Base-by-base conservation (phyloP, 2,113 vertebrate genomes). In the Litocranius walleri region DNA sequence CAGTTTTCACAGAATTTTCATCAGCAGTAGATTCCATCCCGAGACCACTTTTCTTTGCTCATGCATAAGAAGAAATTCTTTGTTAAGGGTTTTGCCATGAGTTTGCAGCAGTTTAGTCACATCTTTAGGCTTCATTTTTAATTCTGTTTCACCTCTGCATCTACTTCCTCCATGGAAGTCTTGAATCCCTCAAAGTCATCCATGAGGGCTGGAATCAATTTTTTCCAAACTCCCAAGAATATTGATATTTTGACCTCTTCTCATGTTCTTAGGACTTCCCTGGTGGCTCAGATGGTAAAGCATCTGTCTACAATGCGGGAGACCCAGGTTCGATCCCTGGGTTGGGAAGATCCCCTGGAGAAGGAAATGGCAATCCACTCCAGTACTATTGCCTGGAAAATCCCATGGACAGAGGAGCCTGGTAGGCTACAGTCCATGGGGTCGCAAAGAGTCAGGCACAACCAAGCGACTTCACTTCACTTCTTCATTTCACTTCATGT, bases 291-390 rank as follows among this genome's bases (percentile, higher is more conserved):
- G 27, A 29, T 29, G 59, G 25, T 61, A 61, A 61, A 61, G 59
- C 11, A 2, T 59, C 27, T 61, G 12, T 13, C 59, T 61, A 29
- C 27, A 29, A 3, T 29, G 2, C 0, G 11, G 59, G 27, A 61
- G 25, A 61, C 27, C 59, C 0, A 0, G 25, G 59, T 61, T 61
- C 0, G 11, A 29, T 61, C 59, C 59, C 27, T 61, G 59, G 59
- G 59, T 61, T 61, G 25, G 27, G 59, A 61, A 29, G 59, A 61
- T 29, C 25, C 27, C 59, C 27, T 61, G 59, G 27, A 61, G 59
- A 61, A 61, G 59, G 59, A 61, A 61, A 61, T 29, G 59, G 59
- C 59, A 29, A 61, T 29, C 59, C 27, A 61, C 27, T 61, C 59
- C 59, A 29, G 59, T 61, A 61, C 27, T 29, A 6, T 61, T 61